These are phyloP conservation scores for Nycteola revayana DNA, from an alignment of 2,888 invertebrate genomes.

Conservation along the genomic window DNA sequence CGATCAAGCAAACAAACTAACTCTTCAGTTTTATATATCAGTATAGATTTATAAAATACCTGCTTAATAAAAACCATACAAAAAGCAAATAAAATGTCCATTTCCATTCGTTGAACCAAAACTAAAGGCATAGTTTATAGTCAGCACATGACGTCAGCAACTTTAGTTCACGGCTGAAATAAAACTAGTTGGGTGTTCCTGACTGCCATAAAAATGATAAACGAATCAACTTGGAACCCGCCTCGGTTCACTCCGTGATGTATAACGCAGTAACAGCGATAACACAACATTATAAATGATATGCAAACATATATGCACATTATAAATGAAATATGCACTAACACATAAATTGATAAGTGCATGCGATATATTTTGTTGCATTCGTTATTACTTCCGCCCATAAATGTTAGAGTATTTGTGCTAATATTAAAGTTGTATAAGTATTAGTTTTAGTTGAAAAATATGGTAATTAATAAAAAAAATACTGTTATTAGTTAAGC, in stretches of 20 bases:
- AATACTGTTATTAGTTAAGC: too few species aligned
- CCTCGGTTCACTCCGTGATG: slow-evolving; percentile 28
- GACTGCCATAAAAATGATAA: slow-evolving; percentile 37
- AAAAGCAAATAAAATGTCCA: too few species aligned
- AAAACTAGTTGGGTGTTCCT: slow-evolving; percentile 19
- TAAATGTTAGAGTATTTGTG: too few species aligned
- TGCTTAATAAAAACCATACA: too few species aligned
- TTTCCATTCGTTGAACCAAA: too few species aligned
- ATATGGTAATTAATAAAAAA: too few species aligned
- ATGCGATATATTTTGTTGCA: slow-evolving; percentile 6
- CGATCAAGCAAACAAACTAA: too few species aligned
- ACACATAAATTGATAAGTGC: slow-evolving; percentile 27
- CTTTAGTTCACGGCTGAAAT: too few species aligned
- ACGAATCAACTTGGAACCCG: slow-evolving; percentile 29
- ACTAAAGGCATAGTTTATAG: slow-evolving; percentile 25
- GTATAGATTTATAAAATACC: too few species aligned
- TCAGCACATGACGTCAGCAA: slow-evolving; percentile 1
- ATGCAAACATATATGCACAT: slow-evolving; percentile 22
- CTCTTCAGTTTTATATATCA: too few species aligned
- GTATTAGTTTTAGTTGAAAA: too few species aligned
- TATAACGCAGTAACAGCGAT: slow-evolving; percentile 28
- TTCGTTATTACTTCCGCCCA: slow-evolving; percentile 7
- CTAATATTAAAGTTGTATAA: too few species aligned
- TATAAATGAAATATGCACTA: slow-evolving; percentile 23
- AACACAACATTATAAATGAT: slow-evolving; percentile 33